Evolutionary conservation across 2,888 invertebrate species (phyloP), one percentile per base, ranked within the genome.

Genomic region (Hypsopygia costalis): DNA sequence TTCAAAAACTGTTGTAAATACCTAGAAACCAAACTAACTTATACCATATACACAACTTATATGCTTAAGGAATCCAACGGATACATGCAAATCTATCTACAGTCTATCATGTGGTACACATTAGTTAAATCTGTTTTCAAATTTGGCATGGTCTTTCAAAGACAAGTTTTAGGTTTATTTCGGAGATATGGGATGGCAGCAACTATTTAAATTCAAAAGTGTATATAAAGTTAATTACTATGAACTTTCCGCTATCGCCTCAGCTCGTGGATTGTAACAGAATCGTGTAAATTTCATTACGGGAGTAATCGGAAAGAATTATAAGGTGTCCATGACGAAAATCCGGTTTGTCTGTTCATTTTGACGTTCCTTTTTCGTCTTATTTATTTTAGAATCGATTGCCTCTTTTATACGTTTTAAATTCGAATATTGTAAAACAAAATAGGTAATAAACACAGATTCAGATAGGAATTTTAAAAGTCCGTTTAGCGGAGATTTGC

Each of bases 271-370:
- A 28, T 16, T 30, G 8, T 36, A 49, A 44, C 44, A 43, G 49
- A 54, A 56, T 49, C 50, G 52, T 59, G 62, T 61, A 50, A 62
- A 64, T 63, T 61, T 55, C 58, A 55, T 58, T 51, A 50, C 55
- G 62, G 55, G 55, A 55, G 63, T 63, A 66, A 72, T 71, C 63
- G 61, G 52, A 47, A 46, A 47, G 52, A 58, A 62, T 69, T 65
- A 69, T 67, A 68, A 64, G 62, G 62, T 62, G 62, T 57, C 63
- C 62, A 56, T 51, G 55, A 46, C 52, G 55, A 49, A 59, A 58
- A 58, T 61, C 60, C 61, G 49, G 46, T 52, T 47, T 46, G 45
- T 44, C 49, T 50, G 46, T 35, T 31, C 41, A 41, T 11, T 36
- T 33, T 37, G 44, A 37, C 36, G 40, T 46, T 46, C 55, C 50